Evolutionary conservation across 2,888 invertebrate genomes (phyloP), one percentile per base, ranked within the genome.

Genomic region (Agrotis exclamationis): DNA sequence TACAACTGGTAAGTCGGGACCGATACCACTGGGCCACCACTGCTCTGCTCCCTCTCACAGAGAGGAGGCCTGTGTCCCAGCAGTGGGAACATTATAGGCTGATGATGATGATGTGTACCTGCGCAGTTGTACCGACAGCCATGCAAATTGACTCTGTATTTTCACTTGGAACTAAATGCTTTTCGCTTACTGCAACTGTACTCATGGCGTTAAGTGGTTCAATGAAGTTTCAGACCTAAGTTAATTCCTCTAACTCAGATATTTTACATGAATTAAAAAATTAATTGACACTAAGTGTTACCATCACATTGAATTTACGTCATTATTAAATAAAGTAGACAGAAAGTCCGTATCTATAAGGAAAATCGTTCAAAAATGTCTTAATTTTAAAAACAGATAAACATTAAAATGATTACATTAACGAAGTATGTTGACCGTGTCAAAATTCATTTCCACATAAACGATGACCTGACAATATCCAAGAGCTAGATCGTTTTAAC

Each of bases 71-170:
- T n/a, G n/a, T n/a, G n/a, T n/a, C n/a, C n/a, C n/a, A n/a, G n/a
- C n/a, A n/a, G n/a, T n/a, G n/a, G n/a, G n/a, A n/a, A n/a, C n/a
- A n/a, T n/a, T n/a, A n/a, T n/a, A n/a, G n/a, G n/a, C n/a, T n/a
- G n/a, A n/a, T n/a, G n/a, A n/a, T n/a, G n/a, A n/a, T n/a, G n/a
- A n/a, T 63, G 53, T 56, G 18, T 75, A 66, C 50, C 48, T 16
- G 33, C 1, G 9, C 48, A 22, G 48, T 22, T 28, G 16, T 51
- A 66, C 48, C 53, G 28, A 54, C 65, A 33, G 45, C 28, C 13
- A 24, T 51, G 59, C 20, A 53, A 72, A 76, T 77, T 60, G 39
- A 69, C 53, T 65, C 24, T 47, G 63, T 53, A 74, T 47, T 63
- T 70, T 51, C 16, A 16, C 44, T 62, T 56, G 50, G 24, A 50